Conservation (phyloP, 2,888 invertebrate genomes). For the Coenonympha glycerion region DNA sequence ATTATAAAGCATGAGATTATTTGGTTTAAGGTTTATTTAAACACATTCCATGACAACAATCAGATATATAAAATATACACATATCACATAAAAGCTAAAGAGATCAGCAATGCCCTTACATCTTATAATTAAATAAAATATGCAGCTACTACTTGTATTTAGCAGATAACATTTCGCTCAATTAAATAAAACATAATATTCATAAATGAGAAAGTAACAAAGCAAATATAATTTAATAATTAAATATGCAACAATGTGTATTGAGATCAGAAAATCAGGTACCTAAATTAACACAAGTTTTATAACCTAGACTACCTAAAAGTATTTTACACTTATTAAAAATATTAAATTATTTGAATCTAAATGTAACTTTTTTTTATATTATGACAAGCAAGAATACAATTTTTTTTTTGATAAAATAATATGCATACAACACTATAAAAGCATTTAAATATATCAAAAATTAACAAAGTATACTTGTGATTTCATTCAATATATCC, state of each 20-base stretch:
- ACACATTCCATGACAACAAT: neutral
- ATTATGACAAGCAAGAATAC: neutral
- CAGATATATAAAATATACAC: neutral
- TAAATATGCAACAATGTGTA: too few species aligned
- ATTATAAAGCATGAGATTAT: neutral
- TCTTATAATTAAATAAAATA: too few species aligned
- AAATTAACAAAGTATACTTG: conserved; percentile 16
- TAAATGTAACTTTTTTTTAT: too few species aligned
- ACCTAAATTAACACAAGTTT: too few species aligned
- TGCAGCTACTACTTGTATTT: neutral
- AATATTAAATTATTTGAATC: neutral
- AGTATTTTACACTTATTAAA: neutral
- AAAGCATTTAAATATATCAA: too few species aligned
- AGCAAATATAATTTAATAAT: neutral
- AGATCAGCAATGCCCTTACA: too few species aligned
- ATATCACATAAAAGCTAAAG: neutral
- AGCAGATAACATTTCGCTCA: neutral
- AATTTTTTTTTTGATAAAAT: neutral
- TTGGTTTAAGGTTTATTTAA: neutral
- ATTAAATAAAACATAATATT: neutral
- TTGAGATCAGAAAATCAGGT: conserved; percentile 20
- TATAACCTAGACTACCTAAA: too few species aligned
- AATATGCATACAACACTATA: neutral
- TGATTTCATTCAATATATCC: conserved; percentile 38
- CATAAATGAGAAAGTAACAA: too few species aligned